Evolutionary conservation across 53 echinoderm and acorn worm genomes (phyloP).

Genomic region (Patiria pectinifera): DNA sequence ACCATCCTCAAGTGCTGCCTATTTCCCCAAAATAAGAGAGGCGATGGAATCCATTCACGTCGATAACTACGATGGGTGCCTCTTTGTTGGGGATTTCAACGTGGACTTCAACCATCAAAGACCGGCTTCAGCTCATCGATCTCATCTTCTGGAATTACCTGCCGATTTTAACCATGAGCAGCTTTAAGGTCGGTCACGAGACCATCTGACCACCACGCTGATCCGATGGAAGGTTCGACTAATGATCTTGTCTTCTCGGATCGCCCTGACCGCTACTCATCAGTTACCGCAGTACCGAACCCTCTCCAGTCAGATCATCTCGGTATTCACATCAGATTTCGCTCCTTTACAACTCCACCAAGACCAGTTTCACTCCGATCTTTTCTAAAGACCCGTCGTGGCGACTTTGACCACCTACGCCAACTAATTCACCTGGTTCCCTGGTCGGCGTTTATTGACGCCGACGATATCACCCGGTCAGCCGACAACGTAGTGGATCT

Average conservation of each 20-base stretch:
- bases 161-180: slow-evolving; percentile 3
- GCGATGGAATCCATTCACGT: slow-evolving; percentile 18
- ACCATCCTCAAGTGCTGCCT: not conserved
- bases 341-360: not conserved
- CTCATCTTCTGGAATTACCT: not conserved
- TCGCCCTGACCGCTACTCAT: not conserved
- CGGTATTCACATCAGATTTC: not conserved
- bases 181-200: not conserved
- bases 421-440: slow-evolving; percentile 8
- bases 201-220: no score
- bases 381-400: not conserved
- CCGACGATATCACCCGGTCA: no score
- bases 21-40: not conserved
- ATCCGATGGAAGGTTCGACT: no score
- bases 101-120: slow-evolving; percentile 3
- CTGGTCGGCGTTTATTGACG: not conserved
- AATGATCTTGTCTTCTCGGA: no score
- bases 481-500: no score
- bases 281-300: not conserved
- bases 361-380: not conserved
- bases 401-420: not conserved
- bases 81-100: slow-evolving; percentile 17
- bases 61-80: slow-evolving; percentile 24
- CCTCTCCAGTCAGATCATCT: not conserved
- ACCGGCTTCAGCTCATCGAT: not conserved